phyloP scores from a whole-genome alignment of 2,888 invertebrate genomes.

The Drosophila limbata region DNA sequence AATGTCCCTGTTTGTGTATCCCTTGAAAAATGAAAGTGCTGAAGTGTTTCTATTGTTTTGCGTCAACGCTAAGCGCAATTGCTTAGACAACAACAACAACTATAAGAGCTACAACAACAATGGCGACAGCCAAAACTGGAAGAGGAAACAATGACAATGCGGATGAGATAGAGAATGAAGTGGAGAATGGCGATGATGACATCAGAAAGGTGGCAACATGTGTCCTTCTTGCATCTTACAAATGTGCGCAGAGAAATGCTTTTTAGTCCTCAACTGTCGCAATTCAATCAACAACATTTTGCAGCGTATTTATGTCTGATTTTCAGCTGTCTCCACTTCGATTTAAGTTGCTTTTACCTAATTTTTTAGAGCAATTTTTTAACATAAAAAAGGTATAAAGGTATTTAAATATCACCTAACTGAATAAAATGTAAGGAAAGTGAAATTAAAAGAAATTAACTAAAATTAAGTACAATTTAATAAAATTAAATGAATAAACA shows the following conservation, averaged over 20 bases:
- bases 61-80: slow-evolving; percentile 65
- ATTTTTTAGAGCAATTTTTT: no score
- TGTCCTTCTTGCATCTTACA: not conserved
- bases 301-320: not conserved
- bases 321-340: not conserved
- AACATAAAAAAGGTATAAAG: no score
- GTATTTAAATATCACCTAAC: no score
- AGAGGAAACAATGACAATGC: slow-evolving; percentile 19
- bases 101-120: slow-evolving; percentile 25
- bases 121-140: slow-evolving; percentile 3
- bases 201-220: slow-evolving; percentile 27
- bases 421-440: no score
- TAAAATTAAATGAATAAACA: no score
- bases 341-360: no score
- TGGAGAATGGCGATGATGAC: slow-evolving; percentile 23
- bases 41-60: slow-evolving; percentile 77
- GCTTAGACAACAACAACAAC: slow-evolving; percentile 34
- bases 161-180: slow-evolving; percentile 5
- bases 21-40: slow-evolving; percentile 74
- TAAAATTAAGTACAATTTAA: no score
- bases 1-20: slow-evolving; percentile 35
- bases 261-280: not conserved
- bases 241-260: not conserved
- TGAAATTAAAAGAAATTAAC: no score
- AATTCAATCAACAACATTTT: slow-evolving; percentile 1